Percentiles rank a stretch among this genome's conserved stretches.
Evolutionary conservation across 2,113 vertebrate genomes (phyloP).

Genomic region (Stegastes partitus): DNA sequence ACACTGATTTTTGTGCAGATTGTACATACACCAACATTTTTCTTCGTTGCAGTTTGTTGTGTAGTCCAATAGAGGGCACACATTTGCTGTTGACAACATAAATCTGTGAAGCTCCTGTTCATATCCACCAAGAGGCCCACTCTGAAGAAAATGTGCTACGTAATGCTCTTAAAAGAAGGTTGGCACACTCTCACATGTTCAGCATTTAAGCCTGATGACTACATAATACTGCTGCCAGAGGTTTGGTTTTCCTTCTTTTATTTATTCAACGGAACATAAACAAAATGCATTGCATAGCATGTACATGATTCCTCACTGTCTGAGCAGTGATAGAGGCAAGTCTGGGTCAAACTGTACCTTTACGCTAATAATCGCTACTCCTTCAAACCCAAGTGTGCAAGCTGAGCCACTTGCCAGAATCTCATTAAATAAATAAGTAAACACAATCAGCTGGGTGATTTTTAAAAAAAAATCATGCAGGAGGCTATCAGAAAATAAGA

Average conservation of each 20-base stretch:
- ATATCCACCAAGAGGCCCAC: background rate
- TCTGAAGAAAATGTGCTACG: background rate
- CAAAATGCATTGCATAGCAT: slow-evolving; percentile 69
- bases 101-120: background rate
- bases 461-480: slow-evolving; percentile 51
- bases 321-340: slow-evolving; percentile 36
- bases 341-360: slow-evolving; percentile 37
- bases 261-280: slow-evolving; percentile 71
- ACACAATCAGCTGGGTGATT: slow-evolving; percentile 41
- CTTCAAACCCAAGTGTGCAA: slow-evolving; percentile 47
- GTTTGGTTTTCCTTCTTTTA: slow-evolving; percentile 31
- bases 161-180: background rate
- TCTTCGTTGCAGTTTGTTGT: slow-evolving; percentile 34
- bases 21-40: no score
- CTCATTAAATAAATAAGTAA: slow-evolving; percentile 62
- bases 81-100: background rate
- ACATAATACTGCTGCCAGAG: background rate
- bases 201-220: background rate
- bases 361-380: background rate
- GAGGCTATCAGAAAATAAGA: slow-evolving; percentile 32
- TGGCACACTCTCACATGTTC: no score
- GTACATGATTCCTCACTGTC: slow-evolving; percentile 52
- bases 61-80: slow-evolving; percentile 61
- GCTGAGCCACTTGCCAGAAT: slow-evolving; percentile 42
- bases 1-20: no score